Base-by-base conservation (phyloP, 2,113 vertebrate species). In the Chaetops frenatus region DNA sequence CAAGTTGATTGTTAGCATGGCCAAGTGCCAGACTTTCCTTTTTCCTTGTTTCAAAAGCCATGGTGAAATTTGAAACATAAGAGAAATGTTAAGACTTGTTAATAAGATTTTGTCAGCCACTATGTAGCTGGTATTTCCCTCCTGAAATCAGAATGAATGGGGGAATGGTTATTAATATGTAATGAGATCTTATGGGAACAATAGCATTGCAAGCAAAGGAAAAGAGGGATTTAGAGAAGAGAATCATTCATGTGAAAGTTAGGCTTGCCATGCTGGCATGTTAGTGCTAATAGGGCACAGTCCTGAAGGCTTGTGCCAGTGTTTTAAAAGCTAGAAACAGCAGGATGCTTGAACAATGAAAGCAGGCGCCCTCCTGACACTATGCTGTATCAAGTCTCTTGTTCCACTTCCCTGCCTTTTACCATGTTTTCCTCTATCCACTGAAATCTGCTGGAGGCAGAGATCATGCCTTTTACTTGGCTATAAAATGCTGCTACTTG, bases 161-260 rank as follows among this genome's bases (percentile, higher is more conserved):
- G 17, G 79, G 89, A 69, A 44, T 80, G 22, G 73, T 91, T 95
- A 72, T 96, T 91, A 95, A 85, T 91, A 77, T 65, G 81, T 87
- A 92, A 81, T 61, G 62, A 91, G 91, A 79, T 82, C 84, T 82
- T 88, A 69, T 1, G 2, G 81, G 83, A 91, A 85, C 81, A 88
- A 77, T 45, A 71, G 71, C 21, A 47, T 44, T 95, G 81, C 58
- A 72, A 73, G 72, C 38, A 22, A 61, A 81, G 79, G 64, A 66
- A 80, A 50, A 88, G 47, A 53, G n/a, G 38, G 67, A 50, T 86
- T 90, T 86, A 42, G 50, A 70, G 76, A 82, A 90, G 57, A 35
- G 58, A 93, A 53, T 82, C 18, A 58, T 57, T 92, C 36, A 54
- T 48, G 61, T 0, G 5, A 36, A 47, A 60, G 54, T 66, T 24